A percentile compares a stretch with the other conserved stretches of the same genome.
These are phyloP conservation scores for Pseudomyrmex dendroicus DNA, from an alignment of 1,140 invertebrate genomes.

Conservation along the genomic window DNA sequence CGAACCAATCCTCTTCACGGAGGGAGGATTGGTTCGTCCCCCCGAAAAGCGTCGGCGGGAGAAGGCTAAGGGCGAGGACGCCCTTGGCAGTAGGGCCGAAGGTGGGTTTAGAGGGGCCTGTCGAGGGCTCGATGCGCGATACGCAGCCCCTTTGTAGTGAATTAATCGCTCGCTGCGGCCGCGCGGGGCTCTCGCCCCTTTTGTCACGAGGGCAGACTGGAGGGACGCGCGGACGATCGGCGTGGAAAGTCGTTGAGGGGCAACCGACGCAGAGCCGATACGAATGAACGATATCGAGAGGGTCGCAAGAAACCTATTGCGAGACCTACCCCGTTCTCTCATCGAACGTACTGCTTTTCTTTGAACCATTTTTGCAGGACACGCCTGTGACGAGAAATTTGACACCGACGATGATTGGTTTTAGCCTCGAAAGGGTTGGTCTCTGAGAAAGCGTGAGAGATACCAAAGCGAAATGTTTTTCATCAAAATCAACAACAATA, in stretches of 20 bases:
- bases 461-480: neutral
- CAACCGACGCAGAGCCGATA: constrained; percentile 9
- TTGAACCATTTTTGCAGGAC: neutral
- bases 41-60: constrained; percentile 20
- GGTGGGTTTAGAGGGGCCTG: constrained; percentile 69
- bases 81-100: constrained; percentile 57
- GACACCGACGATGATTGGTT: constrained; percentile 16
- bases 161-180: constrained; percentile 72
- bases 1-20: constrained; percentile 48
- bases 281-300: constrained; percentile 26
- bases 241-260: neutral
- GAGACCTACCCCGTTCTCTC: constrained; percentile 19
- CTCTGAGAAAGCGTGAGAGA: constrained; percentile 5
- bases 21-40: constrained; percentile 68
- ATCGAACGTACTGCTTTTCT: constrained; percentile 13
- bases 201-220: constrained; percentile 41
- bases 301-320: neutral
- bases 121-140: constrained; percentile 68
- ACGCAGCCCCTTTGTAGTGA: constrained; percentile 66
- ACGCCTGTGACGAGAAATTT: constrained; percentile 42
- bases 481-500: too few species aligned
- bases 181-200: constrained; percentile 54
- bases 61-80: constrained; percentile 23
- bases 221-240: constrained; percentile 24
- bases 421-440: constrained; percentile 31